These are phyloP conservation scores for Labeo calbasu DNA, from an alignment of 2,797 vertebrate species.

Conservation along the genomic window DNA sequence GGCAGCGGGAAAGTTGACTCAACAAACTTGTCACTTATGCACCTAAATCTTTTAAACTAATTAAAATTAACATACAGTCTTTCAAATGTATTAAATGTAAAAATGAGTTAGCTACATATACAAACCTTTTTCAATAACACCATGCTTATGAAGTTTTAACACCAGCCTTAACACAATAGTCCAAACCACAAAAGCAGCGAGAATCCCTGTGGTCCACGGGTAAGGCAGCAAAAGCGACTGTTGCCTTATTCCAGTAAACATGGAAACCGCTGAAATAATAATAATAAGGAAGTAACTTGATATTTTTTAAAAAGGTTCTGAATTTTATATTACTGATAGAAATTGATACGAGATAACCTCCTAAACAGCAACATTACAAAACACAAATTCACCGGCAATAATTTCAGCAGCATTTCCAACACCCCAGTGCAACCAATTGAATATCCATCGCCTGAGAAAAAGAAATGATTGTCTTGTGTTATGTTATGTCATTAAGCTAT, in stretches of 20 bases:
- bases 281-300: background rate
- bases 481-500: background rate
- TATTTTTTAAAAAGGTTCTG: background rate
- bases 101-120: background rate
- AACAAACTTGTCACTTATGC: background rate
- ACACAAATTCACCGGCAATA: conserved; percentile 76
- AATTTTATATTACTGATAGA: background rate
- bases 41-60: background rate
- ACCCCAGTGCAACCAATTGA: conserved; percentile 85
- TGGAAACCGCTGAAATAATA: conserved; percentile 72
- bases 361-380: conserved; percentile 13
- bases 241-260: conserved; percentile 83
- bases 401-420: conserved; percentile 80
- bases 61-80: background rate
- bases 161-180: conserved; percentile 75
- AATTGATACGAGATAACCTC: background rate
- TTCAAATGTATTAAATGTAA: background rate
- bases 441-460: conserved; percentile 76
- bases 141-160: conserved; percentile 78
- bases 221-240: conserved; percentile 79
- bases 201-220: conserved; percentile 75
- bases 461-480: background rate
- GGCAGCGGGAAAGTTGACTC: background rate
- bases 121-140: conserved; percentile 76
- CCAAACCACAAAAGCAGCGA: conserved; percentile 84